A percentile compares a stretch with the other conserved stretches of the same genome.
These are phyloP conservation scores for Proisotoma minuta DNA, from an alignment of 2,888 invertebrate species.

Conservation along the genomic window DNA sequence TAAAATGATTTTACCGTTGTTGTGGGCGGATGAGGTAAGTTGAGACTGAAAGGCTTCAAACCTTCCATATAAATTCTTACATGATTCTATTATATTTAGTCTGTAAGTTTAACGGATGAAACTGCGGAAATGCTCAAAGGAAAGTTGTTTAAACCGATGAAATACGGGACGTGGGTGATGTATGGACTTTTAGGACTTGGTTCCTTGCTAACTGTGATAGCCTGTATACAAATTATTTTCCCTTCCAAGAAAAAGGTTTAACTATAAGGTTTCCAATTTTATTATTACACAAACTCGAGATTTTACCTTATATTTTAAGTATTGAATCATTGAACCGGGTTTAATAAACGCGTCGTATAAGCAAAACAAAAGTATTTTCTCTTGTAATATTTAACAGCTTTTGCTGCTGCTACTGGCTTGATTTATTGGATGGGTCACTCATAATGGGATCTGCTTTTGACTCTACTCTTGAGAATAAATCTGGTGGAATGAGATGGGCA, in stretches of 20 bases:
- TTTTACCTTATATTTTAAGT: no score
- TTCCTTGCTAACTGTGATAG: constrained; percentile 1
- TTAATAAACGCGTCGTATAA: no score
- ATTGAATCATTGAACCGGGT: no score
- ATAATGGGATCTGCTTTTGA: neutral
- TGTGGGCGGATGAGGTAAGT: constrained; percentile 36
- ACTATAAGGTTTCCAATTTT: neutral
- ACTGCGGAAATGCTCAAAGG: constrained; percentile 30
- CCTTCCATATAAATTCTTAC: neutral
- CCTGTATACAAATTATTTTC: neutral
- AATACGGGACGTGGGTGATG: constrained; percentile 13
- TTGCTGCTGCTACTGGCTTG: neutral
- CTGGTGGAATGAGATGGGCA: neutral
- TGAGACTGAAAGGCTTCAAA: neutral
- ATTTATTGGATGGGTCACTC: neutral
- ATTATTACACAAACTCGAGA: no score
- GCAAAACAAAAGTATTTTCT: neutral
- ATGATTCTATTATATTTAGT: constrained; percentile 18
- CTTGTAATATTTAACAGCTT: neutral
- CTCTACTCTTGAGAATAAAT: neutral
- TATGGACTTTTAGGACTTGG: constrained; percentile 20
- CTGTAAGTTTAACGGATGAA: constrained; percentile 32
- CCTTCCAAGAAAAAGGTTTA: neutral
- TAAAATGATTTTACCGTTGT: constrained; percentile 27
- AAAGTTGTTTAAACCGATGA: constrained; percentile 29